phyloP scores from a whole-genome alignment of 2,888 invertebrate species.

The Caenorhabditis sp. region DNA sequence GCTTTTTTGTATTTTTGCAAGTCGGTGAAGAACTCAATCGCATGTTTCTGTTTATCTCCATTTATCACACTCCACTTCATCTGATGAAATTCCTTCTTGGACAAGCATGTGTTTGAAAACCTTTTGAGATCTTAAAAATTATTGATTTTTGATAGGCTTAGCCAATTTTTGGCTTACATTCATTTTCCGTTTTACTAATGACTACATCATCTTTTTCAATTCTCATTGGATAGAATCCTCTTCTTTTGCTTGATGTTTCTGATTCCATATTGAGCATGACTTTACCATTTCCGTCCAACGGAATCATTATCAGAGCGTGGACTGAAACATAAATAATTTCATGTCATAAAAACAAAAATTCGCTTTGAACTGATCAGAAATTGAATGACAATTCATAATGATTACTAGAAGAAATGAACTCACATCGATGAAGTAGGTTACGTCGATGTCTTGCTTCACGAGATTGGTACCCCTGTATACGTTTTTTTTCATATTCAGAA shows the following conservation, averaged over 20 bases:
- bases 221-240: background rate
- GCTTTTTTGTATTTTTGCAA: background rate
- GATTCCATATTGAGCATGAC: background rate
- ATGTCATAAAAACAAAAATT: no score
- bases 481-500: background rate
- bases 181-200: background rate
- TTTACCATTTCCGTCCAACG: background rate
- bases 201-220: background rate
- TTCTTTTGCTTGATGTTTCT: background rate
- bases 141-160: no score
- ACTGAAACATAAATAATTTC: conserved; percentile 6
- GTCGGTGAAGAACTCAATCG: conserved; percentile 29
- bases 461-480: background rate
- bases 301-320: background rate
- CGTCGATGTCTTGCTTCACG: background rate
- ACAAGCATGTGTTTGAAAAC: background rate
- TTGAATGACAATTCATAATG: background rate
- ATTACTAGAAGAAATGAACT: background rate
- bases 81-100: conserved; percentile 1
- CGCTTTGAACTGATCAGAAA: no score
- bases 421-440: background rate
- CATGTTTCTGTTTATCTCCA: background rate
- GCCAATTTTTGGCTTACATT: background rate
- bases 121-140: background rate
- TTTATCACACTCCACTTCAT: conserved; percentile 28